Conservation (phyloP, 2,113 vertebrate genomes). For the Pachycephala philippinensis region DNA sequence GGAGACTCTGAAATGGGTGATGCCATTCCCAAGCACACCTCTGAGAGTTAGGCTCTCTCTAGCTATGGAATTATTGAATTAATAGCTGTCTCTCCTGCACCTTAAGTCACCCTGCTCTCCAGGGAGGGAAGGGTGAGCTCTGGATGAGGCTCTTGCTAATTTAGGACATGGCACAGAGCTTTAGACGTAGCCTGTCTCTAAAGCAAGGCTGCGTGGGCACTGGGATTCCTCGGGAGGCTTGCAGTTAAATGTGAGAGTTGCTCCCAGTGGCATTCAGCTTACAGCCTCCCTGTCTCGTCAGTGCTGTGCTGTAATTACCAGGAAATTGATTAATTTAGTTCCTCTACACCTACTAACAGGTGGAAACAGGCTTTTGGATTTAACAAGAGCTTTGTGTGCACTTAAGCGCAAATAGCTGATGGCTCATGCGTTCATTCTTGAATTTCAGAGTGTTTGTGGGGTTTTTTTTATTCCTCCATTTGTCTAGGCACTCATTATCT, state of each 20-base stretch:
- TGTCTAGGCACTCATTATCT: background rate
- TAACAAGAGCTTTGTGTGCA: background rate
- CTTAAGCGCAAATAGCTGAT: background rate
- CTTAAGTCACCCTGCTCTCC: background rate
- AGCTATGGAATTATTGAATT: background rate
- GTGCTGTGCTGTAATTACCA: constrained; percentile 7
- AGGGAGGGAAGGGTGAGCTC: background rate
- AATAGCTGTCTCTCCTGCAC: background rate
- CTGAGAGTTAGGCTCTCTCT: background rate
- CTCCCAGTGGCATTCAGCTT: background rate
- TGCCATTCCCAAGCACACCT: accelerated
- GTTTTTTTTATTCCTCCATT: background rate
- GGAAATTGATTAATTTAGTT: constrained; percentile 24
- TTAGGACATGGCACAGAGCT: background rate
- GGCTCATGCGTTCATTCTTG: background rate
- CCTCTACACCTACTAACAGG: background rate
- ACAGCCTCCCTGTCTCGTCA: background rate
- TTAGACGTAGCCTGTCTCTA: background rate
- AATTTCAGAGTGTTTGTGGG: background rate
- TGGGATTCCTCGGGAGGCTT: background rate
- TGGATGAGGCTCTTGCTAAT: background rate
- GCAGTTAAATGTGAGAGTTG: background rate
- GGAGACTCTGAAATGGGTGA: background rate
- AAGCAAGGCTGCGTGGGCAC: background rate
- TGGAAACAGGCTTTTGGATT: background rate